Base-by-base conservation (phyloP, 2,113 vertebrate genomes). In the Seriola aureovittata region DNA sequence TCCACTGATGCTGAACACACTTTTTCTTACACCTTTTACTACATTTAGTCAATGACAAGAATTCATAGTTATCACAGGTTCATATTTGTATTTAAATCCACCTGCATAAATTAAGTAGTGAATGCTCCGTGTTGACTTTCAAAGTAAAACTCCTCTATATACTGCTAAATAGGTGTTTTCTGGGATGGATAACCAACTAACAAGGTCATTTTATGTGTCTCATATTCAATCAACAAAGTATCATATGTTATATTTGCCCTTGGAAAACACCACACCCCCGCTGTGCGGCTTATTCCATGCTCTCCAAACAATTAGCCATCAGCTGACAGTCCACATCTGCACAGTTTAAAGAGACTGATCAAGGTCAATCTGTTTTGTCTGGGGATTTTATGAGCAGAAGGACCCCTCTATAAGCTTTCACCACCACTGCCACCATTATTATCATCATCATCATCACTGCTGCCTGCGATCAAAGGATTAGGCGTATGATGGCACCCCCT, bases 391-490 rank as follows among this genome's bases (percentile, higher is more conserved):
- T 78, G 60, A 85, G 64, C 84, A 62, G 57, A 70, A 10, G 25
- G 59, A 50, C 65, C 21, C 50, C 12, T 66, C 59, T 50, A 11
- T 69, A 81, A 85, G 64, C 82, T 77, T 36, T 77, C 38, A 69
- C n/a, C 66, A 44, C 44, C 19, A 65, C 13, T 59, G 75, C 4
- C 54, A 57, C n/a, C 66, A 32, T 0, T 38, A 72, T 5, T 70
- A 38, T 4, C 81, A 57, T n/a, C 82, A 13, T 25, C 25, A 29
- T 50, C 75, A 71, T 52, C 66, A 10, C 59, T 70, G 74, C 38
- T 52, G 46, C 55, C 48, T 67, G 65, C 67, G 64, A 90, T 88
- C 74, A 79, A 14, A 80, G 84, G 90, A 92, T 93, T 88, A 92
- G 80, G 50, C 32, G 1, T 72, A 66, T 62, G 85, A 76, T 50